Evolutionary conservation across 1,140 invertebrate genomes (phyloP), one percentile per base, ranked within the genome.

Genomic region (Acromyrmex charruanus): DNA sequence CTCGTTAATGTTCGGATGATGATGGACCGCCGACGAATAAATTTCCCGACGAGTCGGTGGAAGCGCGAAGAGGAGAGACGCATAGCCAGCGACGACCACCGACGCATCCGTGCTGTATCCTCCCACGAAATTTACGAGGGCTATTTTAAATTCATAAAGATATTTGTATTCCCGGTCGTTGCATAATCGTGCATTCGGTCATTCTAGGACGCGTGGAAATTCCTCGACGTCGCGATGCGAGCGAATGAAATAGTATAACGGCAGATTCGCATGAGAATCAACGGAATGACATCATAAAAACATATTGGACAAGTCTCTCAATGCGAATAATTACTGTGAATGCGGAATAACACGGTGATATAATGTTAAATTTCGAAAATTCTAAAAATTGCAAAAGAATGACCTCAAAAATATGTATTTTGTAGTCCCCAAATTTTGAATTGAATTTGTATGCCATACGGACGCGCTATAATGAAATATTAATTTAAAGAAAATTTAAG

Each of bases 111-210:
- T 35, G 14, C 51, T 44, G 35, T 55, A 39, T 28, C 21, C 55
- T 66, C 39, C 55, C 55, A 25, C 21, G 18, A 74, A 74, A 74
- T 74, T 82, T 82, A 82, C 25, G 53, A 59, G 35, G 25, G 55
- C 68, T 82, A 82, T 82, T 82, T 82, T 82, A 74, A 72, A 82
- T 82, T 82, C 80, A 82, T 74, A 74, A 74, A 82, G 68, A 82
- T 82, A 82, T 82, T 74, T 74, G 68, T 82, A 74, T 74, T 74
- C 80, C 31, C 65, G 49, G 77, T 81, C 39, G 68, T 74, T 68
- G 80, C 80, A 59, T 74, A 82, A 82, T 82, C 80, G 55, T 55
- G 68, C 55, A 49, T 74, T 82, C 68, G 80, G 53, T 25, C 39
- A 25, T 82, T 74, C 68, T 39, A 25, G 28, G 18, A 59, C 44